A percentile compares a stretch with the other conserved stretches of the same genome.
Conservation (phyloP, 2,888 invertebrate genomes). For the Agrochola circellaris region DNA sequence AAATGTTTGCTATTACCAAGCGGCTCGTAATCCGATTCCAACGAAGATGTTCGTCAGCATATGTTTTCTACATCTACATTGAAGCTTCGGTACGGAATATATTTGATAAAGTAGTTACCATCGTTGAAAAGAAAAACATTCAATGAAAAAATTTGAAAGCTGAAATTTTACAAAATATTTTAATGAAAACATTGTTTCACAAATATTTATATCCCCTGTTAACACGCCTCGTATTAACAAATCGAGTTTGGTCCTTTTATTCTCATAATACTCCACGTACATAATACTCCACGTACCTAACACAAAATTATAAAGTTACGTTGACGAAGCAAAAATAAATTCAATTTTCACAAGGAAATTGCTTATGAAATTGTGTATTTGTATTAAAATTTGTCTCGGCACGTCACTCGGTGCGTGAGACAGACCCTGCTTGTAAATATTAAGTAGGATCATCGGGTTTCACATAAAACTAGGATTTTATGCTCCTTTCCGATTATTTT, state of each 20-base stretch:
- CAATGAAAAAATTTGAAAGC: neutral
- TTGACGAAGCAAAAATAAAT: conserved; percentile 66
- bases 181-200: conserved; percentile 51
- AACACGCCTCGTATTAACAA: conserved; percentile 38
- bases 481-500: conserved; percentile 27
- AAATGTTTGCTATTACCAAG: conserved; percentile 43
- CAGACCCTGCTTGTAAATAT: conserved; percentile 57
- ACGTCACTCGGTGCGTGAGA: conserved; percentile 56
- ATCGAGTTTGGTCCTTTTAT: conserved; percentile 52
- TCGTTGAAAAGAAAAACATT: conserved; percentile 1
- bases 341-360: conserved; percentile 64
- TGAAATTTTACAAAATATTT: conserved; percentile 9
- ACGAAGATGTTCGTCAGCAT: conserved; percentile 37
- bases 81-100: conserved; percentile 17
- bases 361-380: conserved; percentile 67
- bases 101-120: conserved; percentile 4
- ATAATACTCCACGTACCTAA: conserved; percentile 13
- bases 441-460: conserved; percentile 59
- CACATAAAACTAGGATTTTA: conserved; percentile 56
- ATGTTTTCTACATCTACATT: conserved; percentile 45
- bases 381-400: conserved; percentile 67
- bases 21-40: conserved; percentile 45
- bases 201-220: conserved; percentile 45
- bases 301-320: conserved; percentile 56
- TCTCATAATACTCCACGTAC: conserved; percentile 22